Conservation (phyloP, 2,797 vertebrate species). For the Lophius americanus region DNA sequence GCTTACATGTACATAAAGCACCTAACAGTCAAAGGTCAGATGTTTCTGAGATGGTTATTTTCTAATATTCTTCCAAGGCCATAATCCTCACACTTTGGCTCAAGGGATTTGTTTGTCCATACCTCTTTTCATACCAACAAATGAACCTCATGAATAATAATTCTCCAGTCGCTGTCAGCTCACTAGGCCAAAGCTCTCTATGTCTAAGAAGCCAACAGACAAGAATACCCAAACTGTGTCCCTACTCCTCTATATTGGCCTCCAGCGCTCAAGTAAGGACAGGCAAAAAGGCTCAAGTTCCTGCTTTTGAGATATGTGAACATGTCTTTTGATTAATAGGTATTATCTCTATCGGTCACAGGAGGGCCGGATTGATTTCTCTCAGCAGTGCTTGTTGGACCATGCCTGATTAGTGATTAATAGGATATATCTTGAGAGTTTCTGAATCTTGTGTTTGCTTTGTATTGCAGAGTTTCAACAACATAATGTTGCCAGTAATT, state of each 20-base stretch:
- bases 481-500: conserved; percentile 30
- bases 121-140: background rate
- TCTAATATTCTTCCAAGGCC: background rate
- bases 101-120: background rate
- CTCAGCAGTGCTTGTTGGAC: conserved; percentile 20
- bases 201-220: conserved; percentile 2
- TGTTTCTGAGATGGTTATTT: conserved; percentile 4
- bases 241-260: background rate
- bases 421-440: conserved; percentile 20
- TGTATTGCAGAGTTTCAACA: conserved; percentile 25
- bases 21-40: conserved; percentile 23
- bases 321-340: conserved; percentile 17
- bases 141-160: background rate
- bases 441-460: conserved; percentile 23
- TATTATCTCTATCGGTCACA: conserved; percentile 26
- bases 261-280: background rate
- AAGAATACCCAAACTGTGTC: background rate
- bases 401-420: conserved; percentile 58
- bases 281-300: background rate
- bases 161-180: conserved; percentile 8
- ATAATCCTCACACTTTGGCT: no score
- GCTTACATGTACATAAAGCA: background rate
- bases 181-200: background rate
- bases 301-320: conserved; percentile 20
- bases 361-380: conserved; percentile 23